Evolutionary conservation across 1,140 invertebrate genomes (phyloP).

Genomic region (Pollicipes pollicipes): DNA sequence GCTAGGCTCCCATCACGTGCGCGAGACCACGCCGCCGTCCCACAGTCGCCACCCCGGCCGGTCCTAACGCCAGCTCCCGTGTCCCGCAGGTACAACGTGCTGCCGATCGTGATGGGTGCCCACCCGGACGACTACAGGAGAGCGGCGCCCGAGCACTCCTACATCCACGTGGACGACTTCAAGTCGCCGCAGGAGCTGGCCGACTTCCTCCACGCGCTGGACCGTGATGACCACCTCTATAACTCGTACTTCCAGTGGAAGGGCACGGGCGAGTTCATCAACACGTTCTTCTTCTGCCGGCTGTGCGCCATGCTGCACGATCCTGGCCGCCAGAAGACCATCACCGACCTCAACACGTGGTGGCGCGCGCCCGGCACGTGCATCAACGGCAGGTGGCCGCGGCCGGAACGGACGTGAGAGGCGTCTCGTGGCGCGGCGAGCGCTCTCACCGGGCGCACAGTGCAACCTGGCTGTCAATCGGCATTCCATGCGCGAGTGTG

Average conservation of each 20-base stretch:
- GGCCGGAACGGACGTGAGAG: not conserved
- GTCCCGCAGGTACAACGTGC: slow-evolving; percentile 53
- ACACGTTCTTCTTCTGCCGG: slow-evolving; percentile 88
- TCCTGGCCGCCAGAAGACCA: slow-evolving; percentile 28
- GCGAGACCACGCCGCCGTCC: no score
- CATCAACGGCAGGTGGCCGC: slow-evolving; percentile 41
- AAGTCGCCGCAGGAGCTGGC: slow-evolving; percentile 63
- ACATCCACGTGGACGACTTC: slow-evolving; percentile 88
- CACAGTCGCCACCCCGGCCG: no score
- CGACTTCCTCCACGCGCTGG: slow-evolving; percentile 61
- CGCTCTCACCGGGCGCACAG: no score
- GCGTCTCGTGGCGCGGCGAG: no score
- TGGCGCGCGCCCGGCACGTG: slow-evolving; percentile 61
- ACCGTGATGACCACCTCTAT: slow-evolving; percentile 67
- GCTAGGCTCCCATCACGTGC: no score
- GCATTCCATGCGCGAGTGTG: no score
- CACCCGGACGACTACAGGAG: slow-evolving; percentile 70
- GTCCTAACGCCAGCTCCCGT: no score
- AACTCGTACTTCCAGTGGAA: slow-evolving; percentile 84
- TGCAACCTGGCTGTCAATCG: no score
- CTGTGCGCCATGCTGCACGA: slow-evolving; percentile 79
- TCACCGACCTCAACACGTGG: slow-evolving; percentile 68
- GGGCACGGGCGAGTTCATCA: slow-evolving; percentile 81
- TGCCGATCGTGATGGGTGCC: slow-evolving; percentile 92
- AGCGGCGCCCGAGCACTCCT: slow-evolving; percentile 68